These are phyloP conservation scores for Sesamia nonagrioides DNA, from an alignment of 1,140 invertebrate genomes.

Conservation along the genomic window DNA sequence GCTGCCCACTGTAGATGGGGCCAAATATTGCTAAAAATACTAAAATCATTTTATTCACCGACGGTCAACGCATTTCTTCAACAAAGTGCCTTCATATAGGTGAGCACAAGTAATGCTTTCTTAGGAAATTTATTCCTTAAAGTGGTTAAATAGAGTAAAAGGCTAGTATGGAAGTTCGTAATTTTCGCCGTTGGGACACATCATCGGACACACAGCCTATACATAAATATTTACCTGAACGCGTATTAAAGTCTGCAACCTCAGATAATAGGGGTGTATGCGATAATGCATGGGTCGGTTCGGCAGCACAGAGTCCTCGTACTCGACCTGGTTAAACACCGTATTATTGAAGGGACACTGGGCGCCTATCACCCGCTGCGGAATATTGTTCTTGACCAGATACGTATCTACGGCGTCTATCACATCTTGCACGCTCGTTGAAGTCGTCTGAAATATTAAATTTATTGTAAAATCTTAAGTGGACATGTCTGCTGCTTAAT, in stretches of 20 bases:
- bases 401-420: slow-evolving; percentile 69
- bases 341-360: slow-evolving; percentile 77
- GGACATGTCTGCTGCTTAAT: too few relatives aligned
- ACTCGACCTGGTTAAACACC: slow-evolving; percentile 69
- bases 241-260: slow-evolving; percentile 67
- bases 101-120: too few relatives aligned
- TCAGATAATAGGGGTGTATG: slow-evolving; percentile 83
- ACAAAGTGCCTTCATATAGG: too few relatives aligned
- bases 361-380: slow-evolving; percentile 74
- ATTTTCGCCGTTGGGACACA: too few relatives aligned
- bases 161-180: too few relatives aligned
- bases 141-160: too few relatives aligned
- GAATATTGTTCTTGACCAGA: slow-evolving; percentile 73
- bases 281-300: slow-evolving; percentile 74
- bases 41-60: too few relatives aligned
- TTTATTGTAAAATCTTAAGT: not conserved
- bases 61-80: too few relatives aligned
- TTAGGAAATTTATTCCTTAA: too few relatives aligned
- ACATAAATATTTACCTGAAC: slow-evolving; percentile 68
- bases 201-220: too few relatives aligned
- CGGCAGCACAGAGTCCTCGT: slow-evolving; percentile 80
- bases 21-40: too few relatives aligned
- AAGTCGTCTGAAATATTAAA: slow-evolving; percentile 63
- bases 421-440: slow-evolving; percentile 69
- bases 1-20: too few relatives aligned